Conservation (phyloP, 2,888 invertebrate genomes). For the Rhamphomyia laevipes region DNA sequence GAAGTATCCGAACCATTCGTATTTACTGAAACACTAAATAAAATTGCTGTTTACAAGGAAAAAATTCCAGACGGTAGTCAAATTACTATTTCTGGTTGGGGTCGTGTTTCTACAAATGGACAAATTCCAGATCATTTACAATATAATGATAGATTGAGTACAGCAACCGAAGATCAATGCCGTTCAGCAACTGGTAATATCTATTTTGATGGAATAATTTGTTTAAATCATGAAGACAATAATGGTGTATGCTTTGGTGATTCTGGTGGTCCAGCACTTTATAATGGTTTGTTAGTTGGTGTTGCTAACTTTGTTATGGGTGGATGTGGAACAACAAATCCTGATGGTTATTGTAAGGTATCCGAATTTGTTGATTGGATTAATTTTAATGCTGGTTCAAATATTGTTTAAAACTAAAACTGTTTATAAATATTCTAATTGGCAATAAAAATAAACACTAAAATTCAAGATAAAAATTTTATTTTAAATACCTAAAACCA, state of each 20-base stretch:
- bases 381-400: neutral
- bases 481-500: too few species aligned
- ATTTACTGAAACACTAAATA: slow-evolving; percentile 1
- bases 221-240: slow-evolving; percentile 19
- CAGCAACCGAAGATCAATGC: slow-evolving; percentile 15
- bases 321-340: slow-evolving; percentile 23
- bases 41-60: slow-evolving; percentile 20
- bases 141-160: slow-evolving; percentile 11
- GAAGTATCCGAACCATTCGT: slow-evolving; percentile 2
- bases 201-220: slow-evolving; percentile 21
- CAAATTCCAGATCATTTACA: slow-evolving; percentile 22
- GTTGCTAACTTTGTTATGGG: slow-evolving; percentile 27
- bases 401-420: neutral
- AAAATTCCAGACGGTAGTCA: slow-evolving; percentile 18
- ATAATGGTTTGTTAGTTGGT: slow-evolving; percentile 23
- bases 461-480: too few species aligned
- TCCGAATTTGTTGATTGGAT: slow-evolving; percentile 4
- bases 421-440: too few species aligned
- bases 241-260: slow-evolving; percentile 31
- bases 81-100: slow-evolving; percentile 30
- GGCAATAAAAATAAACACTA: too few species aligned
- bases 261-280: slow-evolving; percentile 33
- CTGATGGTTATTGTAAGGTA: slow-evolving; percentile 31
- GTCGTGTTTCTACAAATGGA: slow-evolving; percentile 22
- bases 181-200: slow-evolving; percentile 14